A percentile compares a stretch with the other conserved stretches of the same genome.
These are phyloP conservation scores for Hipposideros larvatus DNA, from an alignment of 2,797 vertebrate genomes.

Conservation along the genomic window DNA sequence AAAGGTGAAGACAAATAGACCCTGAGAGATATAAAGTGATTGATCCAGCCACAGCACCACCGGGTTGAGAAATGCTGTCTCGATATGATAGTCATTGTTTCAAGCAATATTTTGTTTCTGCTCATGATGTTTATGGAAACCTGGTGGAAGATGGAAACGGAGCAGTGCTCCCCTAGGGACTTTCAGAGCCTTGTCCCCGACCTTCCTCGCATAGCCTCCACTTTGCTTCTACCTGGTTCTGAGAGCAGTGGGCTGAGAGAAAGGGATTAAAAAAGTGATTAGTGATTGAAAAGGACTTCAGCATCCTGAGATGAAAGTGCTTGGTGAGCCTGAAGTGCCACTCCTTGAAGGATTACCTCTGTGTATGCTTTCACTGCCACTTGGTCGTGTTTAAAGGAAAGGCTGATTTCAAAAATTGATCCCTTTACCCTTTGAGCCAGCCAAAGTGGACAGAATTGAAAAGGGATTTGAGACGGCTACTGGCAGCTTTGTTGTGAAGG, in stretches of 20 bases:
- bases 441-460: slow-evolving; percentile 45
- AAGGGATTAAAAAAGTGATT: neutral
- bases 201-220: neutral
- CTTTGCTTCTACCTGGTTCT: neutral
- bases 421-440: slow-evolving; percentile 45
- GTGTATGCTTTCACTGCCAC: neutral
- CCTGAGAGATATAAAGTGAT: neutral
- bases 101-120: slow-evolving; percentile 28
- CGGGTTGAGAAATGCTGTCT: neutral
- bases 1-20: slow-evolving; percentile 27
- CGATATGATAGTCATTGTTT: neutral
- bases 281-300: slow-evolving; percentile 63
- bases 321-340: neutral
- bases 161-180: neutral
- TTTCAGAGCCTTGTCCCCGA: neutral
- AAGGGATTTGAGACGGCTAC: slow-evolving; percentile 54
- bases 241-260: neutral
- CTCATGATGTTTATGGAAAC: slow-evolving; percentile 23
- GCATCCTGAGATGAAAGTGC: slow-evolving; percentile 29
- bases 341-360: slow-evolving; percentile 54
- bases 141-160: neutral
- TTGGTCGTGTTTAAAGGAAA: slow-evolving; percentile 22
- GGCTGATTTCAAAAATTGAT: slow-evolving; percentile 62
- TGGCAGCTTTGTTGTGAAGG: slow-evolving; percentile 52
- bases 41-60: neutral